These are phyloP conservation scores for Syngnathus acus DNA, from an alignment of 2,797 vertebrate species.

Conservation along the genomic window DNA sequence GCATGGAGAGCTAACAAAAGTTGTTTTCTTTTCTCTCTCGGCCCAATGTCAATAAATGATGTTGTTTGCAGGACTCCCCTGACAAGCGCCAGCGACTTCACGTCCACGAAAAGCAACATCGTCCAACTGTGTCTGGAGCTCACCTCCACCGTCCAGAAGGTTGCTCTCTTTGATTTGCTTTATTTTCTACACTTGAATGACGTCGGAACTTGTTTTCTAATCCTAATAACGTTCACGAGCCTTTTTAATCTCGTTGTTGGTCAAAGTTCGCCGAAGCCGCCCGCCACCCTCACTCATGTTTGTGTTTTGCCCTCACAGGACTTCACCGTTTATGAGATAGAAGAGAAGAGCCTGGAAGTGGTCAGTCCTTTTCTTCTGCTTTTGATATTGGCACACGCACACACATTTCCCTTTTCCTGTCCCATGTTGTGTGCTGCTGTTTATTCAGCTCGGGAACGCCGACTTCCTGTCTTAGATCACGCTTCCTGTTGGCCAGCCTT, in stretches of 20 bases:
- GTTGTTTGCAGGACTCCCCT: constrained; percentile 75
- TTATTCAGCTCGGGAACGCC: constrained; percentile 43
- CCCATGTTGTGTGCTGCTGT: constrained; percentile 24
- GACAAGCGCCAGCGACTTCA: constrained; percentile 81
- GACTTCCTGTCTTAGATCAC: constrained; percentile 59
- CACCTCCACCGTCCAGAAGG: constrained; percentile 94
- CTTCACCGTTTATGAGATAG: constrained; percentile 85
- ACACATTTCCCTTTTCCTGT: constrained; percentile 34
- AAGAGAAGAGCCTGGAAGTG: constrained; percentile 89
- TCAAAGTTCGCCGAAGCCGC: neutral
- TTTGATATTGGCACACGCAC: constrained; percentile 11
- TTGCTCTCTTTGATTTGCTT: constrained; percentile 49
- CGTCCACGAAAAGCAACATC: constrained; percentile 85
- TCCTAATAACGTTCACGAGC: neutral
- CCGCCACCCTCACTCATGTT: neutral
- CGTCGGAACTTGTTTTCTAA: neutral
- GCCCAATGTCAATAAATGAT: neutral
- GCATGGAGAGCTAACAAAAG: no score
- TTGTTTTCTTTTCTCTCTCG: no score
- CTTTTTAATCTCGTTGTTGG: neutral
- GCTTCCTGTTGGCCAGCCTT: constrained; percentile 41
- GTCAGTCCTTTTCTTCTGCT: constrained; percentile 69
- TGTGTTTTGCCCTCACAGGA: constrained; percentile 73
- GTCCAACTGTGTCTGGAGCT: constrained; percentile 94
- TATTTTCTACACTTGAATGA: neutral